Percentiles rank a stretch among this genome's conserved stretches.
These are phyloP conservation scores for Meloidogyne chitwoodi DNA, from an alignment of 1,140 invertebrate species.

Conservation along the genomic window DNA sequence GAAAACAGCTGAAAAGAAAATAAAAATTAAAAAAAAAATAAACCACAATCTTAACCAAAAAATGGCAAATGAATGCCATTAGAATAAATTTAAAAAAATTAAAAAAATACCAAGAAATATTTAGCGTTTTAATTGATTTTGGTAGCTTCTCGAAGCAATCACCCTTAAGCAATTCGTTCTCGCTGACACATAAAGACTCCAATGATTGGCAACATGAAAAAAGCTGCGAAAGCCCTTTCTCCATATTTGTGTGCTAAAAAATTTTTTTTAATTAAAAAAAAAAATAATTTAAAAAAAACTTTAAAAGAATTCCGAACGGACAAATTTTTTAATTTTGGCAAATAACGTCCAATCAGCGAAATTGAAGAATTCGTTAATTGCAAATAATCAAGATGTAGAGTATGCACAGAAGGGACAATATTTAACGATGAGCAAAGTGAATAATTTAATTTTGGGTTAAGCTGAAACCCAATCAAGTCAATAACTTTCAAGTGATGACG, in stretches of 20 bases:
- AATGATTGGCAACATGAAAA: neutral
- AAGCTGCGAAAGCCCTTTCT: slow-evolving; percentile 2
- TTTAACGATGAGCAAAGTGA: neutral
- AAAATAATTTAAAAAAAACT: neutral
- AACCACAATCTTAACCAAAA: neutral
- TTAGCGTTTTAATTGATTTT: neutral
- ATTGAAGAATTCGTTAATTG: slow-evolving; percentile 17
- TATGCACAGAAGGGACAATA: neutral
- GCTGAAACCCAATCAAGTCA: neutral
- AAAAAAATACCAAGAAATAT: neutral
- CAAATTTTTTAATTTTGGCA: neutral
- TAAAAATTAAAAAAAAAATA: neutral
- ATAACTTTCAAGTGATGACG: neutral
- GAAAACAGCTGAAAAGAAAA: neutral
- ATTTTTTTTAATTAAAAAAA: neutral
- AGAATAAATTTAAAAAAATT: neutral
- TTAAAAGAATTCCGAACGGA: slow-evolving; percentile 16
- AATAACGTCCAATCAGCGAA: neutral
- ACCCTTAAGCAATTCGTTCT: slow-evolving; percentile 5
- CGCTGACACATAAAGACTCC: slow-evolving; percentile 1
- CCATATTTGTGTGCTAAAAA: slow-evolving; percentile 10
- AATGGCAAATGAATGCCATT: no score
- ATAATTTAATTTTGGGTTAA: slow-evolving; percentile 1
- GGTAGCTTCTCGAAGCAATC: slow-evolving; percentile 3
- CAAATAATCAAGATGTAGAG: slow-evolving; percentile 1